Evolutionary conservation across 2,113 vertebrate species (phyloP), one percentile per base, ranked within the genome.

Genomic region (Excalfactoria chinensis): DNA sequence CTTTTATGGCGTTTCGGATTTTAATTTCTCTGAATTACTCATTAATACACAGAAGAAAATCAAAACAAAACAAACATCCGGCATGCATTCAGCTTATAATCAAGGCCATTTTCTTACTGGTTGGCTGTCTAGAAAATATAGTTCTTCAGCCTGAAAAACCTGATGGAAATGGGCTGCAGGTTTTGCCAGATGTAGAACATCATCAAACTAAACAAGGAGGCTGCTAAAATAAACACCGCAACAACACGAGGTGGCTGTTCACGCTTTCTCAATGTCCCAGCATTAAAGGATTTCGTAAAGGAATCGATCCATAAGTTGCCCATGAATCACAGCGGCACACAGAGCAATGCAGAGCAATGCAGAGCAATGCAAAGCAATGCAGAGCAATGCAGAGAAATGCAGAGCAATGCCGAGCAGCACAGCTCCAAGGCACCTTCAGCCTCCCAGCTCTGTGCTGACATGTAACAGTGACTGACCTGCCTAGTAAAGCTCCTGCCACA

Each of bases 11-110:
- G 91, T 62, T 75, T 62, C 59, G 41, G 51, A 60, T 78, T 88
- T 82, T 71, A 55, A 90, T 83, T 94, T 86, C 46, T 95, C 89
- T 94, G 30, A 68, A 84, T 64, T 43, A 81, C 34, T 58, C 40
- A 84, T 92, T 62, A 56, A 63, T 68, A 72, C 64, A 77, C 71
- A 58, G 51, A 85, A 82, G 76, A 48, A 53, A 28, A 89, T 68
- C 55, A 58, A 79, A 40, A 49, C 20, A 89, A 70, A 64, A 74
- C 22, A 40, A 40, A 26, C 12, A 18, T 63, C 60, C 25, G 48
- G 44, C 69, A 60, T 20, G 8, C 64, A 60, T 40, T 70, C 43
- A 28, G 34, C 21, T 76, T 79, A 87, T 26, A 92, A 88, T 74
- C 74, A 89, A 43, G 22, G 66, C 62, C 51, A 7, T 53, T 64